Percentiles rank a stretch among this genome's conserved stretches.
Evolutionary conservation across 2,113 vertebrate species (phyloP).

Genomic region (Syngnathus scovelli): DNA sequence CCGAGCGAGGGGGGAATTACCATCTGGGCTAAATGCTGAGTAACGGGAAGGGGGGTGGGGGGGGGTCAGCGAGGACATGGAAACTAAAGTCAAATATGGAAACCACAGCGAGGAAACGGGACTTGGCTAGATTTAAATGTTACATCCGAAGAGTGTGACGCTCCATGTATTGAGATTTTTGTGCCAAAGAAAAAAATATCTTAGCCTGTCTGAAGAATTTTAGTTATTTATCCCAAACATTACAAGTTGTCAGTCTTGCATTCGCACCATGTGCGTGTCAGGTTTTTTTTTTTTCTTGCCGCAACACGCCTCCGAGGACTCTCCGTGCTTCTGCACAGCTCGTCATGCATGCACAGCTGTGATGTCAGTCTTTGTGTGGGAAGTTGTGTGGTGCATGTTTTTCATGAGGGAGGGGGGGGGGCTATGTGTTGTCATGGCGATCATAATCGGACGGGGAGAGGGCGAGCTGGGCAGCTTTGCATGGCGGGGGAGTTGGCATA

Average conservation of each 20-base stretch:
- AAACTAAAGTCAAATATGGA: slow-evolving; percentile 20
- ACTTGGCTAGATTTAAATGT: neutral
- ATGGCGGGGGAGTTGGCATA: slow-evolving; percentile 49
- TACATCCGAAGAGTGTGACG: neutral
- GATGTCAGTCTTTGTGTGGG: slow-evolving; percentile 65
- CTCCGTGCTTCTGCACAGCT: slow-evolving; percentile 39
- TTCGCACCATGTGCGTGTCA: neutral
- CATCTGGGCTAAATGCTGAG: slow-evolving; percentile 35
- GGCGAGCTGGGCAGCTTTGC: slow-evolving; percentile 50
- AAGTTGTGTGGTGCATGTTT: slow-evolving; percentile 61
- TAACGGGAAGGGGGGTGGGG: neutral
- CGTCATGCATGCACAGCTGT: slow-evolving; percentile 59
- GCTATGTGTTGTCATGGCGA: slow-evolving; percentile 63
- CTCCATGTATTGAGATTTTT: neutral
- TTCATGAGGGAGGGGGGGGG: neutral
- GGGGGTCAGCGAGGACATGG: slow-evolving; percentile 17
- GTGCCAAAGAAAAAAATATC: neutral
- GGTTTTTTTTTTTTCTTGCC: slow-evolving; percentile 5
- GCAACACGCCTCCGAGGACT: slow-evolving; percentile 40
- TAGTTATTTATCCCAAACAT: neutral
- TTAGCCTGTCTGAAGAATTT: neutral
- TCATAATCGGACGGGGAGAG: slow-evolving; percentile 19
- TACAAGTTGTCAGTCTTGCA: neutral
- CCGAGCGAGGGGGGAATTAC: slow-evolving; percentile 41
- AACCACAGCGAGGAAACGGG: slow-evolving; percentile 18